Evolutionary conservation across 2,888 invertebrate genomes (phyloP).

Genomic region (Melitaea athalia): DNA sequence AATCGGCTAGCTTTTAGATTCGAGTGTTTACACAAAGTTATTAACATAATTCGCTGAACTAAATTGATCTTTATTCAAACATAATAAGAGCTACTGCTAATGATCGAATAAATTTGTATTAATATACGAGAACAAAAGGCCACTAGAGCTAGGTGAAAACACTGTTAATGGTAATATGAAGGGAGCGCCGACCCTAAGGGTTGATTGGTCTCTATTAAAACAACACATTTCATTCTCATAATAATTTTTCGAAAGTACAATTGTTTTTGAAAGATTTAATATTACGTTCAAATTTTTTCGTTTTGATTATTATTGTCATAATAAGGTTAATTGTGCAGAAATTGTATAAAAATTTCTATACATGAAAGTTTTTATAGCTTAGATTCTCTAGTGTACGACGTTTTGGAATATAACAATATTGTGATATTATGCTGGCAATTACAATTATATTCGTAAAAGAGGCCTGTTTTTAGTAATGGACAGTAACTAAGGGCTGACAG

Average conservation of each 20-base stretch:
- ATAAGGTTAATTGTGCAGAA: no score
- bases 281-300: no score
- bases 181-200: constrained; percentile 42
- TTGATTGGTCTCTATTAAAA: constrained; percentile 1
- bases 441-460: no score
- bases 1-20: constrained; percentile 62
- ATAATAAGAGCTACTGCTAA: constrained; percentile 28
- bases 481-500: no score
- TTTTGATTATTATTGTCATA: no score
- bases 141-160: constrained; percentile 55
- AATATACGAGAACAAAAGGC: constrained; percentile 61
- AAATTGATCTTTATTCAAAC: constrained; percentile 41
- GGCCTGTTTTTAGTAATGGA: no score
- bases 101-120: constrained; percentile 40
- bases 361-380: no score
- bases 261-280: no score
- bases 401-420: no score
- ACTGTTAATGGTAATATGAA: constrained; percentile 68
- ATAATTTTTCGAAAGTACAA: neutral
- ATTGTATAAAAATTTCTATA: no score
- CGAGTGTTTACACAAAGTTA: constrained; percentile 35
- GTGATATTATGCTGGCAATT: no score
- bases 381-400: no score
- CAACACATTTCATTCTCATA: neutral
- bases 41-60: constrained; percentile 33